A percentile compares a stretch with the other conserved stretches of the same genome.
These are phyloP conservation scores for Tanypteryx hageni DNA, from an alignment of 2,888 invertebrate species.

Conservation along the genomic window DNA sequence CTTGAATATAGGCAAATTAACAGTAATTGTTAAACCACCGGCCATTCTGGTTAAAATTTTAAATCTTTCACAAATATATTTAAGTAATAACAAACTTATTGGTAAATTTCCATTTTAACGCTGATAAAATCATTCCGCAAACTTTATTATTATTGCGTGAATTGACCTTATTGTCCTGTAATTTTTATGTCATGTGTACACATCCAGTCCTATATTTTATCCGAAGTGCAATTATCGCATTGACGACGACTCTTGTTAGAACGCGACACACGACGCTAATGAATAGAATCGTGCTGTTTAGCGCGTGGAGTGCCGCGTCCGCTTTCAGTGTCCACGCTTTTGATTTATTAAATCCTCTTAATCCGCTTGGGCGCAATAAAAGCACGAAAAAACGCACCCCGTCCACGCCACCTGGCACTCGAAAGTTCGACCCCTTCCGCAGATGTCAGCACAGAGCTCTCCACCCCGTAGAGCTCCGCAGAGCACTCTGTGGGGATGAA, in stretches of 20 bases:
- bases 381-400: background rate
- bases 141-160: too few species aligned
- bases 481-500: slow-evolving; percentile 44
- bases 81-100: too few species aligned
- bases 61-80: too few species aligned
- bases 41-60: too few species aligned
- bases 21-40: too few species aligned
- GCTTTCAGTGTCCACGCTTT: background rate
- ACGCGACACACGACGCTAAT: background rate
- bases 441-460: slow-evolving; percentile 44
- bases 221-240: too few species aligned
- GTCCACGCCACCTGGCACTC: background rate
- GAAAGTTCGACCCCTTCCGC: background rate
- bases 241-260: background rate
- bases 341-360: background rate
- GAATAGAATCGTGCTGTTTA: background rate
- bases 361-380: background rate
- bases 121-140: too few species aligned
- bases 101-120: too few species aligned
- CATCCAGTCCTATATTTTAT: too few species aligned
- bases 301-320: background rate
- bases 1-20: too few species aligned
- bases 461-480: background rate
- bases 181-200: too few species aligned
- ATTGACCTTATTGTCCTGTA: too few species aligned